phyloP scores from a whole-genome alignment of 2,113 vertebrate species.

The Urocynchramus pylzowi region DNA sequence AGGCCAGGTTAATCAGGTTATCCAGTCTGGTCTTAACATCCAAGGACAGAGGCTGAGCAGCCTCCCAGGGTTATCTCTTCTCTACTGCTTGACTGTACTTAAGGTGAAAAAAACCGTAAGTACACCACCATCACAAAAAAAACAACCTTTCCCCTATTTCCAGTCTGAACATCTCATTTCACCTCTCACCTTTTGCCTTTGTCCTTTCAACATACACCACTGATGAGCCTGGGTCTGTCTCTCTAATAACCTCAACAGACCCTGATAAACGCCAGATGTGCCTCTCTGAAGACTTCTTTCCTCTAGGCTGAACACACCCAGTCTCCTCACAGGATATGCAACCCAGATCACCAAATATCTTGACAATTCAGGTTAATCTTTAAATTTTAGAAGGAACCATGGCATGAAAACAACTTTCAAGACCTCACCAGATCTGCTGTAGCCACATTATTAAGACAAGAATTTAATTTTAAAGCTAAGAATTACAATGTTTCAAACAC shows the following conservation, averaged over 20 bases:
- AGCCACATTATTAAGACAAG: accelerated
- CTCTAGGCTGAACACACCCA: not conserved
- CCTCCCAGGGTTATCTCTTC: not conserved
- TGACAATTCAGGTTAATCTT: not conserved
- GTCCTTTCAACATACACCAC: not conserved
- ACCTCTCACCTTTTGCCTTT: not conserved
- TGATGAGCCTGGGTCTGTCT: not conserved
- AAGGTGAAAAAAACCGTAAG: not conserved
- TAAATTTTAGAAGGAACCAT: not conserved
- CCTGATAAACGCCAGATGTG: not conserved
- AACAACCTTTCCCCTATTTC: not conserved
- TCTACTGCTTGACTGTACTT: not conserved
- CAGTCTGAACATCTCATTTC: not conserved
- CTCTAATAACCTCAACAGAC: not conserved
- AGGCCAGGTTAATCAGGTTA: not conserved
- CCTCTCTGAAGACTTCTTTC: not conserved
- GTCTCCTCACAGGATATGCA: not conserved
- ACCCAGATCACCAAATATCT: not conserved
- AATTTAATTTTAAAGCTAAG: not conserved
- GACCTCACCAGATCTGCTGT: not conserved
- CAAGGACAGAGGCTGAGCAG: not conserved
- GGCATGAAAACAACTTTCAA: not conserved
- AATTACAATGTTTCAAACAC: not conserved
- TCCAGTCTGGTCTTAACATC: not conserved
- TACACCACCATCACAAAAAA: not conserved